Evolutionary conservation across 2,113 vertebrate species (phyloP).

Genomic region (Fulmarus glacialis): DNA sequence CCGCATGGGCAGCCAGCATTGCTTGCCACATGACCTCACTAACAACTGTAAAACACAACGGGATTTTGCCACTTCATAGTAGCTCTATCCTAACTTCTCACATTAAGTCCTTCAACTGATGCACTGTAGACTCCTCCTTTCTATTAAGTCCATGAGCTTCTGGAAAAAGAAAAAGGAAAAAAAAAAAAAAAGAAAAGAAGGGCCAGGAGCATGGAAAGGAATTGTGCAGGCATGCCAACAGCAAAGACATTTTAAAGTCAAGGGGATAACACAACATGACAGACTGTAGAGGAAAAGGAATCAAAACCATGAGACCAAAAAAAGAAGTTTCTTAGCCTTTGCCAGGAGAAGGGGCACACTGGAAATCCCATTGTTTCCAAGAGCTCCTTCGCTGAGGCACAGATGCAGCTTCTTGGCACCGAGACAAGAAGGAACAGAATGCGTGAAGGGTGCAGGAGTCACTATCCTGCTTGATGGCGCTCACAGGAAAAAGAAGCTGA

Average conservation of each 20-base stretch:
- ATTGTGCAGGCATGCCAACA: constrained; percentile 25
- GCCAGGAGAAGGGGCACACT: constrained; percentile 36
- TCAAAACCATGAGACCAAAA: constrained; percentile 16
- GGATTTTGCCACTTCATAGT: background rate
- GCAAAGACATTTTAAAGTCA: constrained; percentile 62
- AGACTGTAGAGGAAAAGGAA: constrained; percentile 34
- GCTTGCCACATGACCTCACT: background rate
- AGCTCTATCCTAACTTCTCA: background rate
- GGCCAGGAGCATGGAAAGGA: background rate
- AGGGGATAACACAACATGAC: background rate
- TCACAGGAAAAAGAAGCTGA: constrained; percentile 34
- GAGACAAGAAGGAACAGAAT: constrained; percentile 51
- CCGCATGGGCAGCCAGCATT: rapidly evolving
- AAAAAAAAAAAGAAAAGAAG: background rate
- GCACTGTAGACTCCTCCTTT: constrained; percentile 16
- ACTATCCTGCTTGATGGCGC: background rate
- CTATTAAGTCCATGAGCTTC: background rate
- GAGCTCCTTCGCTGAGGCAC: constrained; percentile 1
- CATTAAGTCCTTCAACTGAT: background rate
- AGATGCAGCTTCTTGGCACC: constrained; percentile 32
- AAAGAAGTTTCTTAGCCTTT: constrained; percentile 33
- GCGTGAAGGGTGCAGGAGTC: constrained; percentile 58
- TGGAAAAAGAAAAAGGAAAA: background rate
- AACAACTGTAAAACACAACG: background rate
- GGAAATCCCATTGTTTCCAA: constrained; percentile 31